Evolutionary conservation across 2,888 invertebrate species (phyloP).

Genomic region (Hydropsyche betteni): DNA sequence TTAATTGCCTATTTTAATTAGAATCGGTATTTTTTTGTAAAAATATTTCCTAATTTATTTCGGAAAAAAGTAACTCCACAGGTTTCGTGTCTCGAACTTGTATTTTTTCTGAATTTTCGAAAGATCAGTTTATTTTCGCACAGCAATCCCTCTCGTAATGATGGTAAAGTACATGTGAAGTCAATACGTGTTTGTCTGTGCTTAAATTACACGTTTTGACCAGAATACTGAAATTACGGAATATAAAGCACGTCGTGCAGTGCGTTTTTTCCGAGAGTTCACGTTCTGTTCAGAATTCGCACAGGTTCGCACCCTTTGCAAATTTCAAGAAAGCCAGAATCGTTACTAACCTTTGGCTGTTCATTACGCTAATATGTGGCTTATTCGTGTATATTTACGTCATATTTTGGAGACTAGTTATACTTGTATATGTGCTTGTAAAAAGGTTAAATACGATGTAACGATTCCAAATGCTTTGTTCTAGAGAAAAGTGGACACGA

Average conservation of each 20-base stretch:
- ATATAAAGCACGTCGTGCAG: conserved; percentile 31
- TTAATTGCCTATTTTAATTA: too few species aligned
- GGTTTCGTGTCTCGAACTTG: too few species aligned
- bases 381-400: not conserved
- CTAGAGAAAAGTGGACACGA: too few species aligned
- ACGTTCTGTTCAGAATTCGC: conserved; percentile 10
- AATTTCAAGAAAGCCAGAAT: conserved; percentile 19
- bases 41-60: too few species aligned
- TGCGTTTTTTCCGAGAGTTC: conserved; percentile 24
- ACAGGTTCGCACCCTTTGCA: conserved; percentile 22
- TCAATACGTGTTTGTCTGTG: conserved; percentile 28
- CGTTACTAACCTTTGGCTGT: conserved; percentile 4
- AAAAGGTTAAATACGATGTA: not conserved
- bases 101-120: not conserved
- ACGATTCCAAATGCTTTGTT: not conserved
- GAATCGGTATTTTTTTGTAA: too few species aligned
- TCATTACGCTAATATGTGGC: not conserved
- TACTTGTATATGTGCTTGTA: not conserved
- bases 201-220: conserved; percentile 27
- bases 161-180: conserved; percentile 22
- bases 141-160: conserved; percentile 5
- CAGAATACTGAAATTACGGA: conserved; percentile 30
- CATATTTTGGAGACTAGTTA: not conserved
- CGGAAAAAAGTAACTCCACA: too few species aligned
- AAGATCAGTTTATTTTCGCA: not conserved